Conservation (phyloP, 2,113 vertebrate species). For the Elgaria multicarinata region DNA sequence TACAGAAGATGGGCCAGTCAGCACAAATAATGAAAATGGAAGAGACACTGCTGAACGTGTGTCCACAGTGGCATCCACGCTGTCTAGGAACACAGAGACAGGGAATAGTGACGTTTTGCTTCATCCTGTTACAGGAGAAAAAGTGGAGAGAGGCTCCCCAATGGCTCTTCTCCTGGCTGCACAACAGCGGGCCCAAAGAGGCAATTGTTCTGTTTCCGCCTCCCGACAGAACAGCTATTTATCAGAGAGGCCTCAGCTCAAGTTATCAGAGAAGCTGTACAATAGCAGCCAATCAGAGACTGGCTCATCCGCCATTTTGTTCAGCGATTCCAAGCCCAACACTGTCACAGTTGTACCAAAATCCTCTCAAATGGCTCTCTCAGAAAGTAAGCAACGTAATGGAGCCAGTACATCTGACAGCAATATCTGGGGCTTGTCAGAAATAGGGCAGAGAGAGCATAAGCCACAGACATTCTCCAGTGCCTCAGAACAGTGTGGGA, state of each 20-base stretch:
- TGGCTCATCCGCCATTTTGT: conserved; percentile 70
- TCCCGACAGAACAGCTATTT: conserved; percentile 12
- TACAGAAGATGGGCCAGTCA: not conserved
- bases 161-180: conserved; percentile 91
- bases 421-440: accelerated
- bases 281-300: conserved; percentile 19
- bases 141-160: conserved; percentile 81
- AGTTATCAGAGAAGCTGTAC: not conserved
- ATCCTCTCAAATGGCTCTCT: accelerated
- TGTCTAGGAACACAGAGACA: not conserved
- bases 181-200: conserved; percentile 86
- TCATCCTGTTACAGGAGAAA: conserved; percentile 74
- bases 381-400: not conserved
- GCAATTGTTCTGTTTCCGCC: conserved; percentile 57
- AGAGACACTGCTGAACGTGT: not conserved
- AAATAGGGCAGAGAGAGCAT: not conserved
- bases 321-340: conserved; percentile 72
- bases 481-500: conserved; percentile 59
- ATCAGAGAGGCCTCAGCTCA: accelerated
- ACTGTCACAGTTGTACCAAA: conserved; percentile 81
- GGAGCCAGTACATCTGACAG: not conserved
- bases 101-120: conserved; percentile 59
- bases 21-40: not conserved
- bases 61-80: accelerated
- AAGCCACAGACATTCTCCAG: conserved; percentile 53